These are phyloP conservation scores for Leptarthrus brevirostris DNA, from an alignment of 2,888 invertebrate species.

Conservation along the genomic window DNA sequence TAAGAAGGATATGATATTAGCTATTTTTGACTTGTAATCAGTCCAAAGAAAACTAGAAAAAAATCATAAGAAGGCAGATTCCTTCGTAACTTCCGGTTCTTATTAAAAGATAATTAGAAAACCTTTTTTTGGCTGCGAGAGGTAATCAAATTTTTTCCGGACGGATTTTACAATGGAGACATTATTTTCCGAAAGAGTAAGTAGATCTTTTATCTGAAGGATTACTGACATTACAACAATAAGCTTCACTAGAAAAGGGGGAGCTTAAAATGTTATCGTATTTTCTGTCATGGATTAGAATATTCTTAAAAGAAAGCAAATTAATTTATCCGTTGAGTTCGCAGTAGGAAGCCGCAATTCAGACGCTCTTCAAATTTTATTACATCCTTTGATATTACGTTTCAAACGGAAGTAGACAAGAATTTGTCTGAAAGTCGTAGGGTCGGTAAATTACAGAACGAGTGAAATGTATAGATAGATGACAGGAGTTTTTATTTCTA, in stretches of 20 bases:
- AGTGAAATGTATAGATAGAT: too few species aligned
- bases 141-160: not conserved
- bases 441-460: too few species aligned
- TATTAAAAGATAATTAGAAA: not conserved
- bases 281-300: not conserved
- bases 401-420: too few species aligned
- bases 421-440: too few species aligned
- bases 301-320: constrained; percentile 7
- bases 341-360: not conserved
- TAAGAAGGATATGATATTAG: too few species aligned
- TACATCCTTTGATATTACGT: too few species aligned
- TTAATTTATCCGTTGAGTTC: not conserved
- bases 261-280: not conserved
- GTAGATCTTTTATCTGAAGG: not conserved
- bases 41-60: too few species aligned
- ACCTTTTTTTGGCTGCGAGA: not conserved
- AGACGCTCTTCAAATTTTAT: not conserved
- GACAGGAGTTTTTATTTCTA: too few species aligned
- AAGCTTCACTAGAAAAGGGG: not conserved
- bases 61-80: not conserved
- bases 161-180: not conserved
- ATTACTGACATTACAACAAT: not conserved
- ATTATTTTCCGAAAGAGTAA: not conserved
- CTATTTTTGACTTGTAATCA: too few species aligned
- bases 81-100: not conserved